phyloP scores from a whole-genome alignment of 2,113 vertebrate species.

The Misgurnus mizolepis region DNA sequence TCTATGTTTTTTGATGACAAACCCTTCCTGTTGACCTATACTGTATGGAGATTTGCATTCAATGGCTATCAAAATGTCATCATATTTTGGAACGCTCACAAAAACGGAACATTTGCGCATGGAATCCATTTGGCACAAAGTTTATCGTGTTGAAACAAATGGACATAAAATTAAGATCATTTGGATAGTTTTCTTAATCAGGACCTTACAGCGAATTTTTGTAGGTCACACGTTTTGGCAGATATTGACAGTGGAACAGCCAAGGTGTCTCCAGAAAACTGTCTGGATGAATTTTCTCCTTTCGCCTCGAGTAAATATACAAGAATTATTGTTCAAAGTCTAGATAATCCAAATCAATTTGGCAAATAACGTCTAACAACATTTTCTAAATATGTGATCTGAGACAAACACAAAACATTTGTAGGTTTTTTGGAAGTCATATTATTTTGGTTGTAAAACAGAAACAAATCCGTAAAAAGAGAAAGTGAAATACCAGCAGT shows the following conservation, averaged over 20 bases:
- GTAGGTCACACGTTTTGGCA: slow-evolving; percentile 63
- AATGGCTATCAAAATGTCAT: neutral
- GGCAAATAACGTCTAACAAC: neutral
- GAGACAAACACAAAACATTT: slow-evolving; percentile 11
- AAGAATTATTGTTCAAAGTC: neutral
- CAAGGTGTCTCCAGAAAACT: slow-evolving; percentile 2
- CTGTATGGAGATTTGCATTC: neutral
- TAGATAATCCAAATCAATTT: neutral
- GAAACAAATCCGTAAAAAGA: slow-evolving; percentile 54
- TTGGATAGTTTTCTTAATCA: slow-evolving; percentile 43
- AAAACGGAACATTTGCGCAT: neutral
- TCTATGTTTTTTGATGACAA: slow-evolving; percentile 25
- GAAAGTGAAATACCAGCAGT: slow-evolving; percentile 67
- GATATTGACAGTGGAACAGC: slow-evolving; percentile 27
- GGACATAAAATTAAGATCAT: neutral
- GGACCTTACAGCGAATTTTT: slow-evolving; percentile 45
- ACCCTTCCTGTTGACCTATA: neutral
- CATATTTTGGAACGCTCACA: too few species aligned
- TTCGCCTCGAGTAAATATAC: neutral
- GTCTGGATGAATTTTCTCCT: slow-evolving; percentile 4
- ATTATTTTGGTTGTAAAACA: neutral
- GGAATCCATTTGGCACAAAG: neutral
- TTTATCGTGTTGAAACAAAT: too few species aligned
- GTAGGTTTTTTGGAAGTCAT: neutral
- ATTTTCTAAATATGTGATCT: neutral